Evolutionary conservation across 2,113 vertebrate species (phyloP).

Genomic region (Nanorana parkeri): DNA sequence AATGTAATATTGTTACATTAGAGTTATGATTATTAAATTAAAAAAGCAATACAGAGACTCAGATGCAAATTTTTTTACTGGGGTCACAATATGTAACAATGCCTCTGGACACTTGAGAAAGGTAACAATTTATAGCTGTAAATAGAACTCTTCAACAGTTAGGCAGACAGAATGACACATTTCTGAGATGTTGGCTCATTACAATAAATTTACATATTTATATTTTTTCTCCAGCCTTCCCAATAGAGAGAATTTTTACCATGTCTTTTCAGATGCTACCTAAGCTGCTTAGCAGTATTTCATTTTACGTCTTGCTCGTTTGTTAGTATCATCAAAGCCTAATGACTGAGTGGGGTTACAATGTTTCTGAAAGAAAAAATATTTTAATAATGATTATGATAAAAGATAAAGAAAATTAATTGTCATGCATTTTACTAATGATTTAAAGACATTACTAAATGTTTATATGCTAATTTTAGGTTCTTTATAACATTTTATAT

Average conservation of each 20-base stretch:
- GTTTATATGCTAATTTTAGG: no score
- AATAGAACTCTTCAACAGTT: conserved; percentile 11
- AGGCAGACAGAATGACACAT: conserved; percentile 26
- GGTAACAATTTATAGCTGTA: not conserved
- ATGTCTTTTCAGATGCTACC: not conserved
- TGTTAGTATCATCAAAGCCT: not conserved
- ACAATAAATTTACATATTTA: conserved; percentile 15
- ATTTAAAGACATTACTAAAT: no score
- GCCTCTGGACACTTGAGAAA: not conserved
- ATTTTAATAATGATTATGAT: no score
- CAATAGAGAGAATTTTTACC: not conserved
- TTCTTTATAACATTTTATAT: no score
- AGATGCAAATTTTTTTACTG: not conserved
- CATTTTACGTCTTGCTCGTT: not conserved
- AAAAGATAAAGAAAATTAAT: no score
- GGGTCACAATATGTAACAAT: not conserved
- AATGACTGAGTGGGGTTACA: not conserved
- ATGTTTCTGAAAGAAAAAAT: not conserved
- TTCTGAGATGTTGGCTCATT: not conserved
- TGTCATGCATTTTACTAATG: no score
- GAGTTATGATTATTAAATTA: not conserved
- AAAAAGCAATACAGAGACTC: not conserved
- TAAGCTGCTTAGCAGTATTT: not conserved
- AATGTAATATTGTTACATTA: not conserved
- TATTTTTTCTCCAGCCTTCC: not conserved